phyloP scores from a whole-genome alignment of 2,888 invertebrate species.

The Anthophora plumipes region DNA sequence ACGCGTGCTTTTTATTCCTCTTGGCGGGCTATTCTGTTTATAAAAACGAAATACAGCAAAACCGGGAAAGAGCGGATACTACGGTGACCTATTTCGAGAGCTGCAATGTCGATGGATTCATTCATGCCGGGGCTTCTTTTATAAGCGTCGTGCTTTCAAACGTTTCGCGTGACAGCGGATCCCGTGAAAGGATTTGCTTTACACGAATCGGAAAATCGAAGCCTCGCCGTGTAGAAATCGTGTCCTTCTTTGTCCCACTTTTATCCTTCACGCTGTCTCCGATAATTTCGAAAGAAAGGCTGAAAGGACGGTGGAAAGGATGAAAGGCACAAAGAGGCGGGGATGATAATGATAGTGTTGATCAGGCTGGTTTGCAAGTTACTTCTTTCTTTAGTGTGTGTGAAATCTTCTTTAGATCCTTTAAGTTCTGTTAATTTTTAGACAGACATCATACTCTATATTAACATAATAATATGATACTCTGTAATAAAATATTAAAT shows the following conservation, averaged over 20 bases:
- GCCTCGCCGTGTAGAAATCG: conserved; percentile 6
- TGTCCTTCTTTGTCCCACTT: background rate
- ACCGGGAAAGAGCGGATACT: conserved; percentile 31
- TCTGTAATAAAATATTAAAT: no score
- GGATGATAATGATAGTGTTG: background rate
- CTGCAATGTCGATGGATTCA: conserved; percentile 75
- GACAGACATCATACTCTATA: no score
- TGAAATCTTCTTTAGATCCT: background rate
- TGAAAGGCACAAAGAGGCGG: no score
- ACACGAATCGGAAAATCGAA: conserved; percentile 24
- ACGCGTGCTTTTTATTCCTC: background rate
- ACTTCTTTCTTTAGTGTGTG: background rate
- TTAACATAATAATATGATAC: no score
- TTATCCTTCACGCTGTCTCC: background rate
- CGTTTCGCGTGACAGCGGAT: conserved; percentile 29
- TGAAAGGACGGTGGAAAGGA: background rate
- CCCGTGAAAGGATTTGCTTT: conserved; percentile 20
- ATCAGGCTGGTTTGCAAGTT: background rate
- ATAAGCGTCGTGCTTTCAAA: conserved; percentile 38
- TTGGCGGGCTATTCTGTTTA: background rate
- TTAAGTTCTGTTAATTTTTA: no score
- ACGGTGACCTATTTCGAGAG: conserved; percentile 74
- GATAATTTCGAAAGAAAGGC: background rate
- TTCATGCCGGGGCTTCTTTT: conserved; percentile 57
- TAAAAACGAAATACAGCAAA: conserved; percentile 10